Percentiles rank a stretch among this genome's conserved stretches.
Conservation (phyloP, 2,113 vertebrate genomes). For the Corythornis vintsioides region DNA sequence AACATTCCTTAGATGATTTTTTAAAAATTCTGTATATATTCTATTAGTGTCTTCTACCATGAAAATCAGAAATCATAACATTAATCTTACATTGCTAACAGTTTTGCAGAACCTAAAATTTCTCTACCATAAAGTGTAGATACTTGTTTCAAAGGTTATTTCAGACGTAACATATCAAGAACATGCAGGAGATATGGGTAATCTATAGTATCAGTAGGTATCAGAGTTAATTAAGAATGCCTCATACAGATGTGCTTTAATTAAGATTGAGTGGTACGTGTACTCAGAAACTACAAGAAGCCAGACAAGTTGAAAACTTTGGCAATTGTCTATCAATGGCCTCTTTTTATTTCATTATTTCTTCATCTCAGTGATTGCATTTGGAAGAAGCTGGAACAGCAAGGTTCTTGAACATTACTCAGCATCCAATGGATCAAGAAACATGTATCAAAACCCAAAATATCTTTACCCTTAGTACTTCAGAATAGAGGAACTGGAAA, state of each 20-base stretch:
- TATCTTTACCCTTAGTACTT: background rate
- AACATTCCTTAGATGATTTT: background rate
- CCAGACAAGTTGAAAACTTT: background rate
- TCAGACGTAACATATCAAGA: background rate
- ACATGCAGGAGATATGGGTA: background rate
- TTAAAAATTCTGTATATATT: background rate
- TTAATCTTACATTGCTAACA: background rate
- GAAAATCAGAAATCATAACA: background rate
- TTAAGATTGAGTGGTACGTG: background rate
- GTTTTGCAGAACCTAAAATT: background rate
- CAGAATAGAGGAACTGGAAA: background rate
- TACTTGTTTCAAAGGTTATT: background rate
- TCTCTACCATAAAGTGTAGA: background rate
- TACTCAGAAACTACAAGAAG: background rate
- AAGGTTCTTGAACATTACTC: background rate
- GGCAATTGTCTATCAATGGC: background rate
- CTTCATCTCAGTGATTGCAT: background rate
- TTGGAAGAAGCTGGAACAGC: background rate
- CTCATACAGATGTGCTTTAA: background rate
- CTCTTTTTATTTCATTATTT: background rate
- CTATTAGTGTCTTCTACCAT: background rate
- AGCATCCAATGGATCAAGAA: background rate
- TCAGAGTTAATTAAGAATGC: background rate
- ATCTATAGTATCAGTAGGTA: background rate
- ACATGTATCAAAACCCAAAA: rapidly evolving